These are phyloP conservation scores for Felis catus DNA, from an alignment of 2,113 vertebrate genomes.

Conservation along the genomic window DNA sequence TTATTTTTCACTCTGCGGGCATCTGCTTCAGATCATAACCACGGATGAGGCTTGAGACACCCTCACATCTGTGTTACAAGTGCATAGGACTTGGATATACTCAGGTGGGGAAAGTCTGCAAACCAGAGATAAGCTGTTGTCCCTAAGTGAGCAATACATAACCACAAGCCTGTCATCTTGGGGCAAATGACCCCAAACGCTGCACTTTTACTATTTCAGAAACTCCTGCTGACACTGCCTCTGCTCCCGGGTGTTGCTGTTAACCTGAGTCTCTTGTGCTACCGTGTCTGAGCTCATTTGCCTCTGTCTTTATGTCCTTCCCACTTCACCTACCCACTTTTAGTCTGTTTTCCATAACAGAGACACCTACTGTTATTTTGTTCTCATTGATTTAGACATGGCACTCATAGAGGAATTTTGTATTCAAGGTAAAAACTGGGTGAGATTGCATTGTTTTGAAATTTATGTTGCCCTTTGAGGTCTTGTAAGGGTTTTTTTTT, in stretches of 20 bases:
- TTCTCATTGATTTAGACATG: not conserved
- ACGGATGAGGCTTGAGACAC: not conserved
- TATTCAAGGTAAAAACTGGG: not conserved
- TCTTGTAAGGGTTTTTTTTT: not conserved
- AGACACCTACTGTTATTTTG: not conserved
- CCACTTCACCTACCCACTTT: not conserved
- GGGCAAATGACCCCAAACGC: not conserved
- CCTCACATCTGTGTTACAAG: not conserved
- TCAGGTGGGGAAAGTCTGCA: not conserved
- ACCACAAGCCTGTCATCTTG: not conserved
- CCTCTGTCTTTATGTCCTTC: not conserved
- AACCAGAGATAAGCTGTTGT: not conserved
- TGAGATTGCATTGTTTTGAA: not conserved
- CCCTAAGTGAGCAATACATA: not conserved
- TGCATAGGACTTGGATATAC: not conserved
- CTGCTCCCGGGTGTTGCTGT: fast-evolving
- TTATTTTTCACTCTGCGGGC: not conserved
- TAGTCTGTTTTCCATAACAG: not conserved
- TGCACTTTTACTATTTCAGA: fast-evolving
- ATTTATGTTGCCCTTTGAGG: not conserved
- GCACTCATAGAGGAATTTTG: not conserved
- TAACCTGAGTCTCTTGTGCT: not conserved
- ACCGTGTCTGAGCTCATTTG: fast-evolving
- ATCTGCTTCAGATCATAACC: not conserved
- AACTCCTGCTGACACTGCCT: not conserved